A percentile compares a stretch with the other conserved stretches of the same genome.
These are phyloP conservation scores for Mormyrus hasselquistii DNA, from an alignment of 2,797 vertebrate species.

Conservation along the genomic window DNA sequence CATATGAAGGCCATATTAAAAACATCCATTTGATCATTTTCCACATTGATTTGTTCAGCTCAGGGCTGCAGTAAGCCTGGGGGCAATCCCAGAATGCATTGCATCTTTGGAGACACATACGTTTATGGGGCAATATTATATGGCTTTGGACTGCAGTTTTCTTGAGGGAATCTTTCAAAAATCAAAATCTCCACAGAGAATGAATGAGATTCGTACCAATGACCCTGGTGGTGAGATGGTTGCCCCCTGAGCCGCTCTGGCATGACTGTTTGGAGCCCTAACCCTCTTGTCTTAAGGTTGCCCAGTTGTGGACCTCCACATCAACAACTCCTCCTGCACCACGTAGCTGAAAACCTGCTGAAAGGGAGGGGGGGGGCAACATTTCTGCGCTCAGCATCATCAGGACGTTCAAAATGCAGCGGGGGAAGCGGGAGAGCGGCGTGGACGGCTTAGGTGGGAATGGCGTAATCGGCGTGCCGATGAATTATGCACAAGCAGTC, in stretches of 20 bases:
- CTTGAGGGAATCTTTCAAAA: background rate
- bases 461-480: background rate
- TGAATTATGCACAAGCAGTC: background rate
- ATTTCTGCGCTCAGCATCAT: background rate
- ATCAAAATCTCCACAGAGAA: background rate
- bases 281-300: background rate
- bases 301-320: background rate
- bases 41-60: background rate
- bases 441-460: background rate
- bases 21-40: background rate
- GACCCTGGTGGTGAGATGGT: background rate
- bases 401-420: background rate
- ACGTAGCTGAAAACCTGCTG: background rate
- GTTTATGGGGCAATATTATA: background rate
- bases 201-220: background rate
- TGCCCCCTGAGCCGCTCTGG: background rate
- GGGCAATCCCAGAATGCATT: background rate
- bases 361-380: background rate
- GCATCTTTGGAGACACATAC: background rate
- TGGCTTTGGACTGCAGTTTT: background rate
- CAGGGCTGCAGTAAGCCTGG: background rate
- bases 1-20: background rate
- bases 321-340: background rate
- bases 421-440: background rate
- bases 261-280: background rate